Percentiles rank a stretch among this genome's conserved stretches.
Evolutionary conservation across 30 jellyfish, hydroid and myxozoan genomes (phyloP).

Genomic region (Sanderia malayensis): DNA sequence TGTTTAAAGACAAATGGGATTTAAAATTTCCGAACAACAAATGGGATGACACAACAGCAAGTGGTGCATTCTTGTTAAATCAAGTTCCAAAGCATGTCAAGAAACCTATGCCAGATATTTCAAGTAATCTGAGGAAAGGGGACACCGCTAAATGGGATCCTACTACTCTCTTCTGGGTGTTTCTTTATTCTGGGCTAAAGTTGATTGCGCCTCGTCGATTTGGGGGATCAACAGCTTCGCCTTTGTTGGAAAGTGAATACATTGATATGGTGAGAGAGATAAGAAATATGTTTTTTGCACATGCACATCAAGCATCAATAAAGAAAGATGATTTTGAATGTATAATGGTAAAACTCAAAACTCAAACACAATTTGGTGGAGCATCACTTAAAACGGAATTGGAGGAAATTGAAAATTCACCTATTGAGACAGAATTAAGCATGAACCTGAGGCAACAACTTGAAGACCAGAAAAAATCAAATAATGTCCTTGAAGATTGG

Average conservation of each 20-base stretch:
- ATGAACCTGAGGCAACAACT: too few species aligned
- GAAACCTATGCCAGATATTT: not conserved
- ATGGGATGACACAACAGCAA: not conserved
- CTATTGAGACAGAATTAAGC: too few species aligned
- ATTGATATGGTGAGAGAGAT: not conserved
- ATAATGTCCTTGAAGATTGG: too few species aligned
- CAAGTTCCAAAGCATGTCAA: not conserved
- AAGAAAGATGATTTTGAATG: too few species aligned
- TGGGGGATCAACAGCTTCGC: too few species aligned
- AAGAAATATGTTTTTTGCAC: constrained; percentile 1
- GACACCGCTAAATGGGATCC: not conserved
- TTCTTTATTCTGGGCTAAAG: not conserved
- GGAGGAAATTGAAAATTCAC: too few species aligned
- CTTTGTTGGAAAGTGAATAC: too few species aligned
- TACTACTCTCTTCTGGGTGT: not conserved
- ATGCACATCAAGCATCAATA: too few species aligned
- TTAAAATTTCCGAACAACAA: not conserved
- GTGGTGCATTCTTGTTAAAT: not conserved
- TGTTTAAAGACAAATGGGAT: not conserved
- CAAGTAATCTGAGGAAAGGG: not conserved
- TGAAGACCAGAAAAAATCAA: too few species aligned
- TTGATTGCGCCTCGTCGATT: not conserved
- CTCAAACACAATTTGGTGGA: too few species aligned
- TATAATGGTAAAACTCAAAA: not conserved
- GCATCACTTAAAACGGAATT: too few species aligned